Conservation (phyloP, 2,888 invertebrate genomes). For the Aphodius granarius region DNA sequence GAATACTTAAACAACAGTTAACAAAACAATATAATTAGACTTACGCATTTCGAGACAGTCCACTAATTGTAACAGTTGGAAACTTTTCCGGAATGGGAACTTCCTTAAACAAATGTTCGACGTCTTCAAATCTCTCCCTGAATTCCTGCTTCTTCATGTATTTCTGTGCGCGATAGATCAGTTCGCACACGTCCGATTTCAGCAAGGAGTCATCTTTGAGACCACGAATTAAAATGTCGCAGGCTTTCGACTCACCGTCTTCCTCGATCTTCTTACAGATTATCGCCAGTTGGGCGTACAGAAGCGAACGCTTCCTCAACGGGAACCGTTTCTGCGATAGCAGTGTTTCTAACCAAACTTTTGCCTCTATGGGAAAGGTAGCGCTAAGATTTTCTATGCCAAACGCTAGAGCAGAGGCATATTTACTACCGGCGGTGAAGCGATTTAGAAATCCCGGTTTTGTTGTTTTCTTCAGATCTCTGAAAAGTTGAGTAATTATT, state of each 20-base stretch:
- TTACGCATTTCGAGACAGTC: conserved; percentile 34
- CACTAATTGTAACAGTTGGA: conserved; percentile 35
- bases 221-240: conserved; percentile 52
- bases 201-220: conserved; percentile 43
- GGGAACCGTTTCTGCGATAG: conserved; percentile 35
- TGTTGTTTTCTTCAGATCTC: conserved; percentile 2
- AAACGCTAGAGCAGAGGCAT: conserved; percentile 34
- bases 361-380: conserved; percentile 33
- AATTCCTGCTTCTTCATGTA: conserved; percentile 28
- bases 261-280: conserved; percentile 35
- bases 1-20: neutral
- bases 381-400: conserved; percentile 34
- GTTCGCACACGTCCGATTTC: conserved; percentile 35
- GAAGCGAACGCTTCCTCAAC: conserved; percentile 36
- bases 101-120: conserved; percentile 30
- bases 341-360: conserved; percentile 40
- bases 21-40: neutral
- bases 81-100: conserved; percentile 30
- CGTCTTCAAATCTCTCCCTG: conserved; percentile 25
- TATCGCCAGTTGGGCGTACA: conserved; percentile 40
- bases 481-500: no score
- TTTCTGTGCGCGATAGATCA: conserved; percentile 35
- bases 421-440: conserved; percentile 39
- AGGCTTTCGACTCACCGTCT: conserved; percentile 32
- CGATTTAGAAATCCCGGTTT: conserved; percentile 35